Evolutionary conservation across 2,888 invertebrate genomes (phyloP).

Genomic region (Leucophora obtusa): DNA sequence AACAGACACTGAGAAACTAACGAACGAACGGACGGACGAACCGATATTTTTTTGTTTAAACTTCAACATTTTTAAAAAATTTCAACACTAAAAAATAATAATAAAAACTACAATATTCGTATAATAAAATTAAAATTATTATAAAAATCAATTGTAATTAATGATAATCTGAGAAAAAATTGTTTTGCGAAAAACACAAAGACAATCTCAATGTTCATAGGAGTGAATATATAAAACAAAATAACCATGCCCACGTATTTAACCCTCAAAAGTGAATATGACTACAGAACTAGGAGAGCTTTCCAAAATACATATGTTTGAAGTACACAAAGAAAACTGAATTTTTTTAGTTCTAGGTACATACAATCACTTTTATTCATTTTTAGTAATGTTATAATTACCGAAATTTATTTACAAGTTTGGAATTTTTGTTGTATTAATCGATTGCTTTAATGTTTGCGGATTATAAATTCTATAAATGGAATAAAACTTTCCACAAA

Average conservation of each 20-base stretch:
- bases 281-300: too few species aligned
- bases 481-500: too few species aligned
- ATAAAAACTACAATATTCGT: conserved; percentile 6
- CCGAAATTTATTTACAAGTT: too few species aligned
- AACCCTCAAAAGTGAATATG: neutral
- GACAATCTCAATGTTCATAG: conserved; percentile 39
- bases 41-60: conserved; percentile 43
- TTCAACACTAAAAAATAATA: conserved; percentile 32
- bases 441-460: too few species aligned
- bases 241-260: conserved; percentile 38
- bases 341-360: too few species aligned
- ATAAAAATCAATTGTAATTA: conserved; percentile 61
- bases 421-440: too few species aligned
- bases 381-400: too few species aligned
- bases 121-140: conserved; percentile 50
- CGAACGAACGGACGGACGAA: neutral
- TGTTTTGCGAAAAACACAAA: conserved; percentile 10
- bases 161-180: conserved; percentile 57
- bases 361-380: too few species aligned
- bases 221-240: conserved; percentile 1
- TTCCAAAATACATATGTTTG: too few species aligned
- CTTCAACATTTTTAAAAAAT: conserved; percentile 41
- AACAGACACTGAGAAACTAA: neutral
- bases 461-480: too few species aligned
- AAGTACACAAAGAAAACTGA: too few species aligned